Percentiles rank a stretch among this genome's conserved stretches.
These are phyloP conservation scores for Labia minor DNA, from an alignment of 2,888 invertebrate genomes.

Conservation along the genomic window DNA sequence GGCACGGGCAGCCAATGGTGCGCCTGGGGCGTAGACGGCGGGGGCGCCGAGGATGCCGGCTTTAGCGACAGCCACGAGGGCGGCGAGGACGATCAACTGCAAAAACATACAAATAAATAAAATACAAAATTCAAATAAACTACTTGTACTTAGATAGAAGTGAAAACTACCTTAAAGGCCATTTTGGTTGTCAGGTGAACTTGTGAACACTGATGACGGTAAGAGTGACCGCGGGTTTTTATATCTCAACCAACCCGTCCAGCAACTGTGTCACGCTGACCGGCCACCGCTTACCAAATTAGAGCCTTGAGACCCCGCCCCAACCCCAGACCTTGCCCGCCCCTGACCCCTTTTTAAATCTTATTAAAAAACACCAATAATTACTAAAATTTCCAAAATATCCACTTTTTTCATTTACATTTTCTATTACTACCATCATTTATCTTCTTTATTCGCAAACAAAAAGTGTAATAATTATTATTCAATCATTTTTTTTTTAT, in stretches of 20 bases:
- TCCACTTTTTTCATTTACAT: too few relatives aligned
- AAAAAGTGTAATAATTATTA: too few relatives aligned
- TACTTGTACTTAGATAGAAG: too few relatives aligned
- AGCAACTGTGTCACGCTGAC: neutral
- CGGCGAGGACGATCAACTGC: slow-evolving; percentile 29
- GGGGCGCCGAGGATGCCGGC: slow-evolving; percentile 26
- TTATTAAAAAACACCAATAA: too few relatives aligned
- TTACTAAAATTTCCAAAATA: too few relatives aligned
- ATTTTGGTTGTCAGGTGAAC: neutral
- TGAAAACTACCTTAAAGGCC: neutral
- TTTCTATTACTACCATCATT: too few relatives aligned
- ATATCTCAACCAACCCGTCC: neutral
- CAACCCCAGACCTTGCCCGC: slow-evolving; percentile 8
- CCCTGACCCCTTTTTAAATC: neutral
- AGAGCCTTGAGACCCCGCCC: neutral
- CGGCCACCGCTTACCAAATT: slow-evolving; percentile 2
- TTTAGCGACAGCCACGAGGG: slow-evolving; percentile 29
- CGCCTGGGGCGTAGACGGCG: slow-evolving; percentile 19
- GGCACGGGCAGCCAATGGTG: slow-evolving; percentile 19
- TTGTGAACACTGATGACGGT: neutral
- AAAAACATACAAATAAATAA: slow-evolving; percentile 14
- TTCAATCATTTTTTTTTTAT: too few relatives aligned
- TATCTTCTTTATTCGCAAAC: too few relatives aligned
- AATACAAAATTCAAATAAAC: too few relatives aligned
- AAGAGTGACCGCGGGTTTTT: neutral